These are phyloP conservation scores for Tupaia tana DNA, from an alignment of 2,113 vertebrate species.

Conservation along the genomic window DNA sequence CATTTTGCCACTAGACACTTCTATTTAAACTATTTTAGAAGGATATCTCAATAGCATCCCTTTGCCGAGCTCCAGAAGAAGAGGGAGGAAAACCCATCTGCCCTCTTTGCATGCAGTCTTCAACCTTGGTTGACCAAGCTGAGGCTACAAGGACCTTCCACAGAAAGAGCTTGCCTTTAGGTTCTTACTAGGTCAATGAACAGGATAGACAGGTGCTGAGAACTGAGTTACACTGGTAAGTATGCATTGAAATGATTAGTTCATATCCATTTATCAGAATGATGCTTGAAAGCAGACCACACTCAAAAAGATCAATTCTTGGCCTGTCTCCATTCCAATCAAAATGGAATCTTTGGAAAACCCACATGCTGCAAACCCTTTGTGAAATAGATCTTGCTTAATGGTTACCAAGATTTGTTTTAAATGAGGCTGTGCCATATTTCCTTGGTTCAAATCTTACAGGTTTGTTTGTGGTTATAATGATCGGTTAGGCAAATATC, in stretches of 20 bases:
- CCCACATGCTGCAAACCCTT: neutral
- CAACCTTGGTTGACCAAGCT: conserved; percentile 35
- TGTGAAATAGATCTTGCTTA: neutral
- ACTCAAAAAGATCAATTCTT: neutral
- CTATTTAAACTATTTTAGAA: conserved; percentile 84
- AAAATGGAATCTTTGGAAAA: neutral
- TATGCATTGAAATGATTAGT: conserved; percentile 11
- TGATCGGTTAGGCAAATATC: conserved; percentile 12
- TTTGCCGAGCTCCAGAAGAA: conserved; percentile 67
- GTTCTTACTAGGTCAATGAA: neutral
- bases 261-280: conserved; percentile 37
- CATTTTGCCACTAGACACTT: conserved; percentile 82
- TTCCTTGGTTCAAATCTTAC: neutral
- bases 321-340: neutral
- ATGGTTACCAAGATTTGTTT: conserved; percentile 39
- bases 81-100: conserved; percentile 46
- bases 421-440: neutral
- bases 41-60: conserved; percentile 80
- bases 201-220: neutral
- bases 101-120: conserved; percentile 43
- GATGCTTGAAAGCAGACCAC: neutral
- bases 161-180: neutral
- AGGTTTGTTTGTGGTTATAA: conserved; percentile 29
- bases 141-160: neutral
- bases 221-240: neutral